phyloP scores from a whole-genome alignment of 2,797 vertebrate genomes.

The Spea hammondii region DNA sequence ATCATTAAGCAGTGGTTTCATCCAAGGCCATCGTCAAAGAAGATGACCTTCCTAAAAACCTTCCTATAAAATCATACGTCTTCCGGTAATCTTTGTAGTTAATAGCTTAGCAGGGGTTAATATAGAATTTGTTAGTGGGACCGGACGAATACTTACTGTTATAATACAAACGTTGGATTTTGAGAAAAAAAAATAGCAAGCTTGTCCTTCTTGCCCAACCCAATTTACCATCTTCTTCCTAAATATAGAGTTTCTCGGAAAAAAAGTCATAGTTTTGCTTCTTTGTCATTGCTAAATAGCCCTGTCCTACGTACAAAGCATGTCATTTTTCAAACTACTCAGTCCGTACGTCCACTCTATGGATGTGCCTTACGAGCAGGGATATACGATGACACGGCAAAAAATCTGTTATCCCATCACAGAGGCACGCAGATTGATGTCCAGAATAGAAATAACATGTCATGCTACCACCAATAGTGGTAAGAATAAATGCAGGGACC shows the following conservation, averaged over 20 bases:
- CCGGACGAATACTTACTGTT: too few relatives aligned
- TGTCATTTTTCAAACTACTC: slow-evolving; percentile 50
- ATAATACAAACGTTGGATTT: too few relatives aligned
- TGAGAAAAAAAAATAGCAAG: too few relatives aligned
- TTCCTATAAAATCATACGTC: too few relatives aligned
- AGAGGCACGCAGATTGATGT: slow-evolving; percentile 29
- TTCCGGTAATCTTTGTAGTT: too few relatives aligned
- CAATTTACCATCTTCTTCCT: slow-evolving; percentile 10
- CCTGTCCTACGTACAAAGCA: slow-evolving; percentile 43
- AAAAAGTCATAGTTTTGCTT: slow-evolving; percentile 46
- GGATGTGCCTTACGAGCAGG: slow-evolving; percentile 1
- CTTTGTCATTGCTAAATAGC: slow-evolving; percentile 53
- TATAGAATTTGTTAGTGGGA: too few relatives aligned
- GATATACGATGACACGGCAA: slow-evolving; percentile 47
- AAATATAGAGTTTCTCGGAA: slow-evolving; percentile 29
- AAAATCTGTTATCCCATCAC: slow-evolving; percentile 30
- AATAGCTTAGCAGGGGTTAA: too few relatives aligned
- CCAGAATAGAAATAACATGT: slow-evolving; percentile 26
- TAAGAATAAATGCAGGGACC: slow-evolving; percentile 20
- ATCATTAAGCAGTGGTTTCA: too few relatives aligned
- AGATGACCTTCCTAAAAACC: too few relatives aligned
- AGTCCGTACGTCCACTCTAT: slow-evolving; percentile 13
- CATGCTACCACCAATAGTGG: slow-evolving; percentile 9
- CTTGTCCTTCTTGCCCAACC: slow-evolving; percentile 9
- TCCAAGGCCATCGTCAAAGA: too few relatives aligned